phyloP scores from a whole-genome alignment of 2,113 vertebrate genomes.

The Holacanthus passer region DNA sequence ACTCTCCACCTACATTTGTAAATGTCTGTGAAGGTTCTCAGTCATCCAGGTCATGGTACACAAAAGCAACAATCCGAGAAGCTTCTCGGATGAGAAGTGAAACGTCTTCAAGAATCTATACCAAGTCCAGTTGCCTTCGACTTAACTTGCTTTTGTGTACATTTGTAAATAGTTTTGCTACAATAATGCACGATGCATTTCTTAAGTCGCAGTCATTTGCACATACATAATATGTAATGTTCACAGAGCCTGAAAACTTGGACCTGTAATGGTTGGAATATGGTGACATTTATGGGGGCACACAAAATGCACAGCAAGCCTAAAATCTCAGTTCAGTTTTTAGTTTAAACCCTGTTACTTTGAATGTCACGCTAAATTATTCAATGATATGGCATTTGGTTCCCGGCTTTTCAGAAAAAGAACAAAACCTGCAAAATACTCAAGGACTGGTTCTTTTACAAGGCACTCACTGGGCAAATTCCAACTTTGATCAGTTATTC shows the following conservation, averaged over 20 bases:
- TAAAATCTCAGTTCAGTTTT: neutral
- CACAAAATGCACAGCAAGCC: neutral
- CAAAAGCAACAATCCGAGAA: too few species aligned
- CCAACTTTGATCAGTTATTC: neutral
- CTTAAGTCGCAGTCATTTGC: neutral
- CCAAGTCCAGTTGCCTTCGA: too few species aligned
- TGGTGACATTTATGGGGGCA: neutral
- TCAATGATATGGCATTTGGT: neutral
- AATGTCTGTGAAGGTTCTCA: too few species aligned
- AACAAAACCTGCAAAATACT: neutral
- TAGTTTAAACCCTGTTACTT: neutral
- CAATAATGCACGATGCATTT: too few species aligned
- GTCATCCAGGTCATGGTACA: too few species aligned
- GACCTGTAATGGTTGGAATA: neutral
- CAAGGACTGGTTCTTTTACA: neutral
- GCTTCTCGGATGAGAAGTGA: too few species aligned
- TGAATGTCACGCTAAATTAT: neutral
- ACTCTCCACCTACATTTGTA: too few species aligned
- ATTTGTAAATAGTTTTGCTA: too few species aligned
- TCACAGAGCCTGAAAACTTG: neutral
- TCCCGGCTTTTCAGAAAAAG: neutral
- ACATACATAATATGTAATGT: neutral
- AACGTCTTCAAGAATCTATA: too few species aligned
- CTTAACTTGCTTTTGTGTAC: too few species aligned
- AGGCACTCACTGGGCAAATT: neutral